Percentiles rank a stretch among this genome's conserved stretches.
Evolutionary conservation across 1,140 invertebrate genomes (phyloP).

Genomic region (Pogonus chalceus): DNA sequence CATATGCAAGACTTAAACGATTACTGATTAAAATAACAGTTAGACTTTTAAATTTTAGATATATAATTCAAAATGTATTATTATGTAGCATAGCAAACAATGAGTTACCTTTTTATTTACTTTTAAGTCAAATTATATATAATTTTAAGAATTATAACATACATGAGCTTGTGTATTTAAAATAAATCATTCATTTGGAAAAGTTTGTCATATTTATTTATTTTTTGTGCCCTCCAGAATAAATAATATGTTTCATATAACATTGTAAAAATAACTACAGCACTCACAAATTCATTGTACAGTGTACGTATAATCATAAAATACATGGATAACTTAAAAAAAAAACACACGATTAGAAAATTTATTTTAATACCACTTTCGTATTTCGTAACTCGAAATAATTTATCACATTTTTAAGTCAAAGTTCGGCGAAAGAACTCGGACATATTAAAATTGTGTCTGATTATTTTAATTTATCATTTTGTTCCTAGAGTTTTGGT

Average conservation of each 20-base stretch:
- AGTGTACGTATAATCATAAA: neutral
- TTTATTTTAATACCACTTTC: neutral
- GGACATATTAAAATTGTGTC: neutral
- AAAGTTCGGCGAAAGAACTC: neutral
- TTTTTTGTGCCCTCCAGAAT: slow-evolving; percentile 3
- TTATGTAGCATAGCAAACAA: slow-evolving; percentile 9
- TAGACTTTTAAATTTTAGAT: slow-evolving; percentile 8
- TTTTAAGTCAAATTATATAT: slow-evolving; percentile 4
- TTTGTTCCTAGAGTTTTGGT: neutral
- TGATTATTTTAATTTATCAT: no score
- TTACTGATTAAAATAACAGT: slow-evolving; percentile 3
- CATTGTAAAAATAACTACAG: slow-evolving; percentile 5
- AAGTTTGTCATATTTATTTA: slow-evolving; percentile 1
- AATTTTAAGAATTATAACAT: slow-evolving; percentile 11
- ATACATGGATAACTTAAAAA: neutral
- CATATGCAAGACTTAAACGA: slow-evolving; percentile 7
- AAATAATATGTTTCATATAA: neutral
- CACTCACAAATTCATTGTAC: neutral
- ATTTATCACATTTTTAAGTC: slow-evolving; percentile 2
- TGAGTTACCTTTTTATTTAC: slow-evolving; percentile 8
- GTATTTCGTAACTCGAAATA: slow-evolving; percentile 2
- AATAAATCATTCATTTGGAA: slow-evolving; percentile 2
- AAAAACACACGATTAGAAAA: neutral
- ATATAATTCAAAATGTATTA: slow-evolving; percentile 9
- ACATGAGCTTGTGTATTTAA: slow-evolving; percentile 10